These are phyloP conservation scores for Rhizomys pruinosus DNA, from an alignment of 2,113 vertebrate species.

Conservation along the genomic window DNA sequence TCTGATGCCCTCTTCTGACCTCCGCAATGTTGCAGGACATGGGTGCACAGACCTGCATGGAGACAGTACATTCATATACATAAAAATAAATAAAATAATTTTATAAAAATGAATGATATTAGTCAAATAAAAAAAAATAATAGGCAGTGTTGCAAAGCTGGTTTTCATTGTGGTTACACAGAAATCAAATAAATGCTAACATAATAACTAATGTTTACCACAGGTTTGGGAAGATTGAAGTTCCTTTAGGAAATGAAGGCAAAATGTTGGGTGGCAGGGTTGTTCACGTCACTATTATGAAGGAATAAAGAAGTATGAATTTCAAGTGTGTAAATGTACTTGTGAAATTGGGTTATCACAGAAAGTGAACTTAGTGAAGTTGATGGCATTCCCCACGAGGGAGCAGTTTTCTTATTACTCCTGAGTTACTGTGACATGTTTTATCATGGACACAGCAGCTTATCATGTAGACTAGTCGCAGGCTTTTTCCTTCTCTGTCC, in stretches of 20 bases:
- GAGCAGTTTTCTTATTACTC: slow-evolving; percentile 74
- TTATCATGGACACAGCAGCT: not conserved
- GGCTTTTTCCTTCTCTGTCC: not conserved
- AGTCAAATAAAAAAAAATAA: too few relatives aligned
- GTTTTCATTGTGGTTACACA: slow-evolving; percentile 59
- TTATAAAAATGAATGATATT: slow-evolving; percentile 15
- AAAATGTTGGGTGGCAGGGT: not conserved
- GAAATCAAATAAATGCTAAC: slow-evolving; percentile 37
- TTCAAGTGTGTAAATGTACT: slow-evolving; percentile 12
- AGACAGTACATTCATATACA: too few relatives aligned
- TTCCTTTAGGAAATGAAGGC: slow-evolving; percentile 40
- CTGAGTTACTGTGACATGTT: too few relatives aligned
- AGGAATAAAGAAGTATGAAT: slow-evolving; percentile 10
- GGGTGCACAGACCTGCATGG: too few relatives aligned
- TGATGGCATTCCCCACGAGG: slow-evolving; percentile 74
- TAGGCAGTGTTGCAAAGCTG: slow-evolving; percentile 37
- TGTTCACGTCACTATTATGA: not conserved
- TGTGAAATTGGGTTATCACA: slow-evolving; percentile 39
- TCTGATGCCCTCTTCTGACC: too few relatives aligned
- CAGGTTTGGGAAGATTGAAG: slow-evolving; percentile 18
- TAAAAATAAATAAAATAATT: too few relatives aligned
- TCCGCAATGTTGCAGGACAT: too few relatives aligned
- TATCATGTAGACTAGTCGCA: slow-evolving; percentile 45
- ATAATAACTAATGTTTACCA: slow-evolving; percentile 25
- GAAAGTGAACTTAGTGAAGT: slow-evolving; percentile 59